A percentile compares a stretch with the other conserved stretches of the same genome.
Evolutionary conservation across 2,113 vertebrate species (phyloP).

Genomic region (Tragelaphus scriptus): DNA sequence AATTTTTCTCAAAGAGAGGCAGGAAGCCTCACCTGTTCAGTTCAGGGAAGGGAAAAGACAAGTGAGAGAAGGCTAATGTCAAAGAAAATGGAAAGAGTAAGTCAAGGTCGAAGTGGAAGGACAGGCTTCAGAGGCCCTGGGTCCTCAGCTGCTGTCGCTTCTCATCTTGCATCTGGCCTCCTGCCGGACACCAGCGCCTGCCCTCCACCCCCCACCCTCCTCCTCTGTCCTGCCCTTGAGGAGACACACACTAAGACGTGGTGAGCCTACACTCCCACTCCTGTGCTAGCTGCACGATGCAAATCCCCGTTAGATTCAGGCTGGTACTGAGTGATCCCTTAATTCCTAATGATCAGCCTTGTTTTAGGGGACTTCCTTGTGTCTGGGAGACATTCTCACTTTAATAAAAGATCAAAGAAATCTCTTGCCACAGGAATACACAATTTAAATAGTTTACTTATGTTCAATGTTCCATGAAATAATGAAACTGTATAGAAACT

Average conservation of each 20-base stretch:
- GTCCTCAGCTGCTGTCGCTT: constrained; percentile 40
- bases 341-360: background rate
- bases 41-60: background rate
- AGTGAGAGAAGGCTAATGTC: background rate
- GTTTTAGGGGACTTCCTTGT: background rate
- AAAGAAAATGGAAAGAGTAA: background rate
- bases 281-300: too few relatives aligned
- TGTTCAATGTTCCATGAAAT: background rate
- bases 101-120: background rate
- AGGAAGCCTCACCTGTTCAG: background rate
- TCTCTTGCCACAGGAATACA: background rate
- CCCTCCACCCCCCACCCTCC: background rate
- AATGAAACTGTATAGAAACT: background rate
- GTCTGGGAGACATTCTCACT: background rate
- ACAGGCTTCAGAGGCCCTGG: background rate
- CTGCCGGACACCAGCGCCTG: background rate
- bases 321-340: background rate
- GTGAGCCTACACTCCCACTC: background rate
- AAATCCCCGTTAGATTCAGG: background rate
- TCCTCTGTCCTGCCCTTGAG: background rate
- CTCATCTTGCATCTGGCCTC: constrained; percentile 40
- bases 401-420: background rate
- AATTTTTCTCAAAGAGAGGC: background rate
- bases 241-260: background rate
- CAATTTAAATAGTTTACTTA: background rate